Evolutionary conservation across 2,797 vertebrate species (phyloP), one percentile per base, ranked within the genome.

Genomic region (Borostomias antarcticus): DNA sequence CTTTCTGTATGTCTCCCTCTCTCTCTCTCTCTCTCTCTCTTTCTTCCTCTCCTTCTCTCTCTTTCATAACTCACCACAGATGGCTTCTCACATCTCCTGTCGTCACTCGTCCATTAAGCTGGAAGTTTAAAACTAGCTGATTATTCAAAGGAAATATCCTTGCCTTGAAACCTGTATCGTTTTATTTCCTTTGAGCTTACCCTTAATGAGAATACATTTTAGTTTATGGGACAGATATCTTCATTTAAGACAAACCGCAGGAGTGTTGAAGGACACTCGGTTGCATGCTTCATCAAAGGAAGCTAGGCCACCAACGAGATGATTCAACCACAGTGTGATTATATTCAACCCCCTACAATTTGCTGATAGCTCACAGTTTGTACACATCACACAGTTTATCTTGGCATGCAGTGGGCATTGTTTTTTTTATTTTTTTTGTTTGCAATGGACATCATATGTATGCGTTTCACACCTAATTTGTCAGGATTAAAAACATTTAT

Each of bases 41-140:
- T 25, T 45, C 40, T 64, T 43, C 47, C 50, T 68, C 66, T 54
- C 60, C 58, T 43, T 56, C 48, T 10, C 53, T 43, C 51, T 28
- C 25, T 26, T 63, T 35, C 56, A 32, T 48, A 53, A 70, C 56
- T 58, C 61, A 64, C 45, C 37, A 43, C 72, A 66, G 62, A 68
- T 61, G 71, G 60, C 60, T 62, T n/a, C 61, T 74, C 52, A 71
- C 70, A 48, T 65, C 32, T 45, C 29, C 28, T 54, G 45, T 68
- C 70, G 75, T 73, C 71, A 77, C 29, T 77, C 64, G 4, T 25
- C 23, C 48, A 54, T 19, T 26, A 64, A 10, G 64, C 71, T 57
- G 30, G 58, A 65, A 68, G 74, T 66, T 17, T 57, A n/a, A n/a
- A n/a, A 21, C 35, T 62, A 59, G 65, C 28, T 33, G 60, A 54